Percentiles rank a stretch among this genome's conserved stretches.
These are phyloP conservation scores for Sebastes minor DNA, from an alignment of 2,797 vertebrate species.

Conservation along the genomic window DNA sequence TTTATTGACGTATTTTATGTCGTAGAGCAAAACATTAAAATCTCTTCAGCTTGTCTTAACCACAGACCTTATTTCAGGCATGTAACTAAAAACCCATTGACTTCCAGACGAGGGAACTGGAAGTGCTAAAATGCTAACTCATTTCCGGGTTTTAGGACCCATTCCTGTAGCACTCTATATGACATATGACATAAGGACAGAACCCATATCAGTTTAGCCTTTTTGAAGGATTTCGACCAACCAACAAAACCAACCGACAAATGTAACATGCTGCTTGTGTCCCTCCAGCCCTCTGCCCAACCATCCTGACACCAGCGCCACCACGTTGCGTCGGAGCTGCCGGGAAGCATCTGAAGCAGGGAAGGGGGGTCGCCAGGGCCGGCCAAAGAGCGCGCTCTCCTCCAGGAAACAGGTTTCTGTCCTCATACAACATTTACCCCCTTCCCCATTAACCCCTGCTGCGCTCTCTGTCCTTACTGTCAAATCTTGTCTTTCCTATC, in stretches of 20 bases:
- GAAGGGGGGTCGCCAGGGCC: conserved; percentile 57
- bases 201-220: neutral
- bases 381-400: conserved; percentile 74
- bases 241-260: neutral
- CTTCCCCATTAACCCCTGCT: neutral
- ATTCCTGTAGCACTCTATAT: too few species aligned
- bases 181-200: neutral
- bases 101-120: too few species aligned
- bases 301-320: conserved; percentile 60
- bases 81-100: too few species aligned
- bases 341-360: conserved; percentile 56
- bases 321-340: conserved; percentile 71
- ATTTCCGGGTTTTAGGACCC: too few species aligned
- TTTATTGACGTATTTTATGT: too few species aligned
- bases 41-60: too few species aligned
- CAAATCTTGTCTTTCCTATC: conserved; percentile 2
- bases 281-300: conserved; percentile 71
- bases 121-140: too few species aligned
- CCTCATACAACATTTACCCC: neutral
- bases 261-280: neutral
- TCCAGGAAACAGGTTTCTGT: conserved; percentile 86
- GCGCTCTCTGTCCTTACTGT: neutral
- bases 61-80: too few species aligned
- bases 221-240: neutral
- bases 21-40: too few species aligned